Conservation (phyloP, 2,797 vertebrate species). For the Spheniscus humboldti region DNA sequence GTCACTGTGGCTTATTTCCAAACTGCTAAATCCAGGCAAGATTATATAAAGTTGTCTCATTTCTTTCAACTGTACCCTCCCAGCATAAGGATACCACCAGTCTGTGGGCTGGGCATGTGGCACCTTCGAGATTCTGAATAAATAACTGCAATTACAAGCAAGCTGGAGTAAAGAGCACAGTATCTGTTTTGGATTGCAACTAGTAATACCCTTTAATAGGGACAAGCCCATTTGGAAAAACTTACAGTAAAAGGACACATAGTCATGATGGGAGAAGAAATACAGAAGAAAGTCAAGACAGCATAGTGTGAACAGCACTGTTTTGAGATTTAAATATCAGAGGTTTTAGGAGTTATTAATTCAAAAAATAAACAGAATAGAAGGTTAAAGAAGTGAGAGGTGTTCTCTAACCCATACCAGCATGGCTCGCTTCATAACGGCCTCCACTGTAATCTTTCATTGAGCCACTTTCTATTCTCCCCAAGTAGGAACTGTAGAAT, state of each 20-base stretch:
- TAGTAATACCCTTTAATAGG: not conserved
- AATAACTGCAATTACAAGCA: not conserved
- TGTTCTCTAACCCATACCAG: not conserved
- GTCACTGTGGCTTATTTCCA: not conserved
- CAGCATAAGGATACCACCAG: not conserved
- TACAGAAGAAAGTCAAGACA: not conserved
- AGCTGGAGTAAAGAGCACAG: not conserved
- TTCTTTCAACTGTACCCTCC: not conserved
- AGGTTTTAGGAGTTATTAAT: not conserved
- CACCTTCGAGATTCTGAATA: not conserved
- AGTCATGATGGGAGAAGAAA: not conserved
- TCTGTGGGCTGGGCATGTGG: not conserved
- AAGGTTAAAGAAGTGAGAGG: not conserved
- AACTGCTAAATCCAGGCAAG: not conserved
- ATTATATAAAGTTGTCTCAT: not conserved
- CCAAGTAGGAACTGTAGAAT: not conserved
- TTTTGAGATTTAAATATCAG: not conserved
- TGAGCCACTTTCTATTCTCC: not conserved
- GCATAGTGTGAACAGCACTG: not conserved
- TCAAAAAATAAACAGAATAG: not conserved
- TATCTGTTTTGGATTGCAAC: not conserved
- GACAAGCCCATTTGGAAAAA: not conserved
- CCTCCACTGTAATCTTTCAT: not conserved
- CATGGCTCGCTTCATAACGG: not conserved
- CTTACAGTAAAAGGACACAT: not conserved